Percentiles rank a stretch among this genome's conserved stretches.
phyloP scores from a whole-genome alignment of 1,140 invertebrate genomes.

The Drosophila santomea region DNA sequence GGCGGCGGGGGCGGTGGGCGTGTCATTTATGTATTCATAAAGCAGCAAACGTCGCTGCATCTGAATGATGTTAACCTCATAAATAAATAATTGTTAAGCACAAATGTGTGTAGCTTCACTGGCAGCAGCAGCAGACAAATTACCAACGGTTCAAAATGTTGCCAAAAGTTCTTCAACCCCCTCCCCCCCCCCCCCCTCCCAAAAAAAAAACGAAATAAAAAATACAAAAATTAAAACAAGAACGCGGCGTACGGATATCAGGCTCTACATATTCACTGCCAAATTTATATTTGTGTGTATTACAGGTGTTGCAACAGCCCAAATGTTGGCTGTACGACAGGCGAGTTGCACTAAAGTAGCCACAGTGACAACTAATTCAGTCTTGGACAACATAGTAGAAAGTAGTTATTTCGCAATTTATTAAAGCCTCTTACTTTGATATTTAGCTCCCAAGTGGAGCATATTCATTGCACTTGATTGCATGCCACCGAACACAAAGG shows the following conservation, averaged over 20 bases:
- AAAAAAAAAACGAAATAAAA: not conserved
- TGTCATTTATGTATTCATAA: constrained; percentile 71
- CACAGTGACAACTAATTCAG: not conserved
- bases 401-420: too few relatives aligned
- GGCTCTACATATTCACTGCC: constrained; percentile 35
- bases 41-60: constrained; percentile 58
- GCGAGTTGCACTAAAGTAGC: too few relatives aligned
- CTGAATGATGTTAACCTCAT: constrained; percentile 82
- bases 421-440: too few relatives aligned
- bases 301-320: constrained; percentile 10
- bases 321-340: not conserved
- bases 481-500: constrained; percentile 4
- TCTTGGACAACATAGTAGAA: too few relatives aligned
- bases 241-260: constrained; percentile 25
- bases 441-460: not conserved
- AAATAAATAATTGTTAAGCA: constrained; percentile 80
- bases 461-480: not conserved
- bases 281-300: not conserved
- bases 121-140: constrained; percentile 59
- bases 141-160: constrained; percentile 65
- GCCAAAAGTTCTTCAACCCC: constrained; percentile 58
- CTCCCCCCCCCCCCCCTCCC: not conserved
- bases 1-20: constrained; percentile 6
- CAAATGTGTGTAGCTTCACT: constrained; percentile 63
- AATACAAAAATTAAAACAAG: not conserved